phyloP scores from a whole-genome alignment of 2,888 invertebrate species.

The Pharmacophagus antenor region DNA sequence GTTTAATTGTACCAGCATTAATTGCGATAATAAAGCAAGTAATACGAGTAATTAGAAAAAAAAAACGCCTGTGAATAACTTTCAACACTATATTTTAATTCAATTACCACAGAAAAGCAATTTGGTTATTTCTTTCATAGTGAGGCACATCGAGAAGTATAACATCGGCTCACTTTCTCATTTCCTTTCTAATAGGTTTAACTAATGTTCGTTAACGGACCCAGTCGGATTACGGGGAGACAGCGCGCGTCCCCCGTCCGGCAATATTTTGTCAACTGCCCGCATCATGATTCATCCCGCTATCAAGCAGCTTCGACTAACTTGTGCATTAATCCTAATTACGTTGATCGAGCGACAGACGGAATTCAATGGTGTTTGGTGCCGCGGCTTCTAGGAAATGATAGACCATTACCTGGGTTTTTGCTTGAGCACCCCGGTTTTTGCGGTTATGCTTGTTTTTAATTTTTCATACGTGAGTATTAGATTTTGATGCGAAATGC shows the following conservation, averaged over 20 bases:
- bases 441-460: neutral
- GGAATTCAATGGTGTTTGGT: constrained; percentile 29
- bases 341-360: constrained; percentile 40
- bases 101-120: too few species aligned
- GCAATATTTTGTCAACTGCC: constrained; percentile 67
- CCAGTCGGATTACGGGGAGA: constrained; percentile 55
- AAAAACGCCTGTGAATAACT: too few species aligned
- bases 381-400: constrained; percentile 35
- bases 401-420: constrained; percentile 13
- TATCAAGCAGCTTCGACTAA: constrained; percentile 39
- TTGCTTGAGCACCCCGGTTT: constrained; percentile 5
- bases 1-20: too few species aligned
- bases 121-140: neutral
- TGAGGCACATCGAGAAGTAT: neutral
- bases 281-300: constrained; percentile 37
- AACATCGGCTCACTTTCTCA: neutral
- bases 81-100: neutral
- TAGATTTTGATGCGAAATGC: too few species aligned
- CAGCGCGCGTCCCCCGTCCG: constrained; percentile 46
- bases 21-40: too few species aligned
- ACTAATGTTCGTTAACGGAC: constrained; percentile 72
- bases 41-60: too few species aligned
- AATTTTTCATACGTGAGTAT: neutral
- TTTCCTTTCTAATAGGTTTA: constrained; percentile 57
- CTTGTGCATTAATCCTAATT: constrained; percentile 50